Conservation (phyloP, 2,113 vertebrate genomes). For the Arenaria interpres region DNA sequence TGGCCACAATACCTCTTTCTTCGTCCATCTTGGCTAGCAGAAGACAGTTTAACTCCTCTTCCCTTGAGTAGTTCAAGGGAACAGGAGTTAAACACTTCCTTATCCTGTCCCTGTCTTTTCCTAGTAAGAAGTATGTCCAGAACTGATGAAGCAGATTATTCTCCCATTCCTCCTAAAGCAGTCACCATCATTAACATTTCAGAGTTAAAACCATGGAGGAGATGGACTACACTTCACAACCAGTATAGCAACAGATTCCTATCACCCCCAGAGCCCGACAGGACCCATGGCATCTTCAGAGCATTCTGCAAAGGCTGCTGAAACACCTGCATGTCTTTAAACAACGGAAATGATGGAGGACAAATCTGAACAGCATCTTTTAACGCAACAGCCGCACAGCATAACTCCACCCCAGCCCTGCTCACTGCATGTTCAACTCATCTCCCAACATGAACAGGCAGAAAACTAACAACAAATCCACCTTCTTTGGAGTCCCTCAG, state of each 20-base stretch:
- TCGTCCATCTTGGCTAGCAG: neutral
- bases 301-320: neutral
- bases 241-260: neutral
- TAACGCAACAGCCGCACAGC: neutral
- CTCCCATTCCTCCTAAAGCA: neutral
- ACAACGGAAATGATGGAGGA: rapidly evolving
- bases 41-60: neutral
- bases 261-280: neutral
- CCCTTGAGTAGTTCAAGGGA: neutral
- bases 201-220: neutral
- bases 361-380: neutral
- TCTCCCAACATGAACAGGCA: rapidly evolving
- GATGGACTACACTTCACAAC: neutral
- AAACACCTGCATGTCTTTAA: neutral
- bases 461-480: neutral
- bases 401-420: rapidly evolving
- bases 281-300: neutral
- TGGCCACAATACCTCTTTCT: neutral
- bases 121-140: neutral
- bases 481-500: neutral
- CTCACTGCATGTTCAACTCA: neutral
- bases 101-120: neutral
- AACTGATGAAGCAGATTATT: neutral
- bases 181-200: neutral
- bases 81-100: neutral